Conservation (phyloP, 2,888 invertebrate genomes). For the Cynaeus angustus region DNA sequence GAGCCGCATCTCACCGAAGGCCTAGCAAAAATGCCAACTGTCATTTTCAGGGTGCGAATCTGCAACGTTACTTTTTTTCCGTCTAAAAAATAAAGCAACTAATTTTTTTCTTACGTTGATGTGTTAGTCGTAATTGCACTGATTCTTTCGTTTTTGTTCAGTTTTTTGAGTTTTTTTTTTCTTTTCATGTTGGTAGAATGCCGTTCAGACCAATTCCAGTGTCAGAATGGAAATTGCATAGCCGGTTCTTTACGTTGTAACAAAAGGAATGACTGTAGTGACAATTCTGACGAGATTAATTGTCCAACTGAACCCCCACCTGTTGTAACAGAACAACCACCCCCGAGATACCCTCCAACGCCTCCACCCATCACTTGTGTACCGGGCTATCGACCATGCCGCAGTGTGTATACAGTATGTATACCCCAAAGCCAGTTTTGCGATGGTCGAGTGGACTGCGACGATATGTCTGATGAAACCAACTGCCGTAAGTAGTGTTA, state of each 20-base stretch:
- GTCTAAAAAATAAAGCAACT: no score
- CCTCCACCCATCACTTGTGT: constrained; percentile 65
- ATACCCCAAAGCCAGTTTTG: constrained; percentile 71
- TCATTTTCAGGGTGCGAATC: no score
- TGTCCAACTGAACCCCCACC: constrained; percentile 72
- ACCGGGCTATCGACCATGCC: constrained; percentile 70
- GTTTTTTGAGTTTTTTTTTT: constrained; percentile 54
- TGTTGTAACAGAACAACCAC: constrained; percentile 56
- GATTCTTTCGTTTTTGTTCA: constrained; percentile 52
- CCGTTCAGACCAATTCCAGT: constrained; percentile 78
- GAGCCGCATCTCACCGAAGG: no score
- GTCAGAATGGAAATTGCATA: constrained; percentile 79
- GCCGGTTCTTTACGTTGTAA: constrained; percentile 69
- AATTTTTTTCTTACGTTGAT: no score
- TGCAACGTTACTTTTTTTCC: no score
- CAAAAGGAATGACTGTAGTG: constrained; percentile 73
- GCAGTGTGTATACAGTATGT: constrained; percentile 72
- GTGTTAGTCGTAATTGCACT: constrained; percentile 22
- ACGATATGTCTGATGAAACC: constrained; percentile 84
- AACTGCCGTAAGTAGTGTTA: constrained; percentile 68
- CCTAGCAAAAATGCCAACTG: no score
- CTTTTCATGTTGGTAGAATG: constrained; percentile 76
- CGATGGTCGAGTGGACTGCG: constrained; percentile 80
- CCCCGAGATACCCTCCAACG: constrained; percentile 43
- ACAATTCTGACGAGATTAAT: constrained; percentile 75